Evolutionary conservation across 1,140 invertebrate species (phyloP), one percentile per base, ranked within the genome.

Genomic region (Vanessa atalanta): DNA sequence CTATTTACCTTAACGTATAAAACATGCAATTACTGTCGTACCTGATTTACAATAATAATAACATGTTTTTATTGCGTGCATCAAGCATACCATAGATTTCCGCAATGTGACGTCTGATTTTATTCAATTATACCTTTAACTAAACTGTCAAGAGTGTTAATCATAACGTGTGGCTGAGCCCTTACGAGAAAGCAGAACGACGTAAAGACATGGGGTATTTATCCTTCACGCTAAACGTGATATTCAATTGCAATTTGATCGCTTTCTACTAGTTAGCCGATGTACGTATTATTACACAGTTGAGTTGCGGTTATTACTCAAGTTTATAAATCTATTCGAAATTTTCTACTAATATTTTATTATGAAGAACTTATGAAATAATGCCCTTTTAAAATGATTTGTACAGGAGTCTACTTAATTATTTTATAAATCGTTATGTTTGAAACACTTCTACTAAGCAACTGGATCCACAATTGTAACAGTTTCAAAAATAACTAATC

Each of bases 231-330:
- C 37, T 23, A 69, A 61, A 81, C 77, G 77, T 79, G 77, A 85
- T 83, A 86, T 86, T 85, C 81, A 84, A 84, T 85, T 81, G 83
- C 82, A 81, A 83, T 77, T 77, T 74, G 79, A 83, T 83, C 71
- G 78, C 82, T 86, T 83, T 86, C 83, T 81, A 80, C 63, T 31
- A 69, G 67, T 69, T 57, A 69, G 4, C 47, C 43, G 57, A 61
- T 61, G 57, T 23, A 53, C 2, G 20, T 61, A 61, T 61, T 61
- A 61, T 61, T 65, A 65, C 47, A 48, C 63, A 20, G 47, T 37
- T 65, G 63, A 64, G 15, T 26, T 60, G 57, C 57, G 57, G 57
- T 64, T 47, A 16, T 65, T 13, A 65, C n/a, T 65, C n/a, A 47
- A 37, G 31, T 37, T 37, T 61, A 37, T 43, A 61, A 37, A 16